These are phyloP conservation scores for Columba guinea DNA, from an alignment of 2,797 vertebrate species.

Conservation along the genomic window DNA sequence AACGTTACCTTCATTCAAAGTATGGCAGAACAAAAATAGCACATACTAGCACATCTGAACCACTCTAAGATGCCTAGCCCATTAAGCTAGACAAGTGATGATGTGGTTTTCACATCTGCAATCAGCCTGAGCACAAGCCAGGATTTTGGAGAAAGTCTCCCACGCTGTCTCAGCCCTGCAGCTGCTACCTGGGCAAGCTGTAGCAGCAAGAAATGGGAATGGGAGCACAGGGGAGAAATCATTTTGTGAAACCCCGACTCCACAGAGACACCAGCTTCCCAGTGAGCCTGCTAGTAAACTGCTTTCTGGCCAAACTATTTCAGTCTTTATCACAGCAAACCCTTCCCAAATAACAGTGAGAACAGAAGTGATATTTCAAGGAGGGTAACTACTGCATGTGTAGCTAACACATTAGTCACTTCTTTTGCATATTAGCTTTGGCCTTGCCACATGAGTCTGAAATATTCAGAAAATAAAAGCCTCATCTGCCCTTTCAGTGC, in stretches of 20 bases:
- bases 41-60: rapidly evolving
- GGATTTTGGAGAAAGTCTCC: background rate
- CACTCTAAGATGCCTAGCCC: background rate
- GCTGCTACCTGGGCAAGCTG: background rate
- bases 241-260: background rate
- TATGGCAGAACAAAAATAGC: background rate
- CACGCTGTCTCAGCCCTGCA: rapidly evolving
- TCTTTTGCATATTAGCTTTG: background rate
- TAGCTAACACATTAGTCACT: background rate
- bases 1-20: background rate
- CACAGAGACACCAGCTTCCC: background rate
- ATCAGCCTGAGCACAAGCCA: rapidly evolving
- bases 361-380: background rate
- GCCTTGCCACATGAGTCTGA: background rate
- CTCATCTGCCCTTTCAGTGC: background rate
- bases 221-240: background rate
- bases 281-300: background rate
- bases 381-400: background rate
- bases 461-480: background rate
- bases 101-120: too few relatives aligned
- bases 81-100: rapidly evolving
- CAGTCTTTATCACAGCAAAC: background rate
- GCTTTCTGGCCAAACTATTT: background rate
- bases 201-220: rapidly evolving
- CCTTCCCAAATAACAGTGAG: background rate